Evolutionary conservation across 92 coral and sea anemone species (phyloP), one percentile per base, ranked within the genome.

Genomic region (Pocillopora grandis): DNA sequence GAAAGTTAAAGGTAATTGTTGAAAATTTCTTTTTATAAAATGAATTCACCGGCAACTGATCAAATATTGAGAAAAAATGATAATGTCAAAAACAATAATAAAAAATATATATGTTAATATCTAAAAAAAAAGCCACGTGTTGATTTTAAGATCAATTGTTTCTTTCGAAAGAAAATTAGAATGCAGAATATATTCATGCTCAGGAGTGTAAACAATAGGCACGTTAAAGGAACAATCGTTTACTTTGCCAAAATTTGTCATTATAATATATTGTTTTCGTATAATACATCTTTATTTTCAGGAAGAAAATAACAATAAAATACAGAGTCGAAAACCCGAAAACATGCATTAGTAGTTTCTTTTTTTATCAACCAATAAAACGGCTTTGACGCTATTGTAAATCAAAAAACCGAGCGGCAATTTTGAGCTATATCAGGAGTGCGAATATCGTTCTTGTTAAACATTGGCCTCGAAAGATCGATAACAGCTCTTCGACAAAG

Each of bases 401-500:
- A 21, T 52, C 37, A n/a, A 37, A 10, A 74, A 83, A 75, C 55
- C 19, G 75, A 18, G 23, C 35, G 58, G 70, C 85, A 70, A 72
- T 71, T 58, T 58, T 67, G 61, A 42, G 55, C 62, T n/a, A 20
- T 27, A 55, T 55, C 17, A 20, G 17, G 17, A 8, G 14, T 36
- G 11, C 66, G 27, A 18, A 57, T 12, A 12, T 48, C 17, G 27
- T 74, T 55, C 57, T 12, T 42, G 52, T 80, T 61, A 85, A 3
- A 80, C 86, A 15, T 76, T 33, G 15, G 65, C 88, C 21, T 75
- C 90, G 78, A 87, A 72, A 18, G 90, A 60, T 4, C 80, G 87
- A 49, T 86, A 88, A 82, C 87, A 93, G n/a, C 82, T 90, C 72
- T 90, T 79, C 16, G 92, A 82, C 52, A 88, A 68, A 61, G 69